Percentiles rank a stretch among this genome's conserved stretches.
Evolutionary conservation across 2,113 vertebrate species (phyloP).

Genomic region (Dermatemys mawii): DNA sequence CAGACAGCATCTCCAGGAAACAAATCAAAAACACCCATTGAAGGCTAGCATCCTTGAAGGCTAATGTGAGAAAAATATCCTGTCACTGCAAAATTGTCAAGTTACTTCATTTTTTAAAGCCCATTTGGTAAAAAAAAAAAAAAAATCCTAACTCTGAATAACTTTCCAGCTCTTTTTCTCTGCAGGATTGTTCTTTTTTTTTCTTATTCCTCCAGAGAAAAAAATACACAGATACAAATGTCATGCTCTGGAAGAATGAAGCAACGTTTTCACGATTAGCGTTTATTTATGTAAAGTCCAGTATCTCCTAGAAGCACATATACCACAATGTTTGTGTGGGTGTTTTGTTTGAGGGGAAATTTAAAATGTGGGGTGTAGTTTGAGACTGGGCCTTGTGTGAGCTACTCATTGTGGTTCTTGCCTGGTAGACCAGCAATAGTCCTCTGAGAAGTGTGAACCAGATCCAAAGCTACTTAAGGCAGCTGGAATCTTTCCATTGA

Average conservation of each 20-base stretch:
- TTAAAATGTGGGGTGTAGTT: neutral
- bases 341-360: accelerated
- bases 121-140: neutral
- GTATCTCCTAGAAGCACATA: neutral
- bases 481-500: neutral
- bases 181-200: neutral
- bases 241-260: accelerated
- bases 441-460: neutral
- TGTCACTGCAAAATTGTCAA: neutral
- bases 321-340: too few relatives aligned
- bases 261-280: neutral
- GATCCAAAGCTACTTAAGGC: neutral
- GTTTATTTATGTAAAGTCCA: neutral
- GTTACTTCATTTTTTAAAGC: neutral
- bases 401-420: neutral
- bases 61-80: neutral
- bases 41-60: neutral
- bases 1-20: neutral
- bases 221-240: neutral
- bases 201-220: neutral
- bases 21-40: neutral
- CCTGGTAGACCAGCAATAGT: neutral
- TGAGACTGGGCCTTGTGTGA: accelerated
- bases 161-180: neutral
- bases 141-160: neutral